Base-by-base conservation (phyloP, 2,113 vertebrate species). In the Cariama cristata region DNA sequence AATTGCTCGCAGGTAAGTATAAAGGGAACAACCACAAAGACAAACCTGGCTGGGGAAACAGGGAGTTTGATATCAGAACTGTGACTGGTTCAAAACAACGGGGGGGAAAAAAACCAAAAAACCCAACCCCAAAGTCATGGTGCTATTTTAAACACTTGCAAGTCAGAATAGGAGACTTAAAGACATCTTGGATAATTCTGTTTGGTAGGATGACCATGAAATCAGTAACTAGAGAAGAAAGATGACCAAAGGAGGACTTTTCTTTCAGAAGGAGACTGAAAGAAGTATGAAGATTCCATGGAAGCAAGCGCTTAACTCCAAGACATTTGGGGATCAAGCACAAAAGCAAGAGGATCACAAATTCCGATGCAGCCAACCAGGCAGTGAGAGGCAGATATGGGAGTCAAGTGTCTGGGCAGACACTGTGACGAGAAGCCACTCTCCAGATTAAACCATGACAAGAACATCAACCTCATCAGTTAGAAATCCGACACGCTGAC, bases 361-460 rank as follows among this genome's bases (percentile, higher is more conserved):
- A 45, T 27, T 73, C 58, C 2, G 4, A 44, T 13, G 27, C 33
- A 81, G 38, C 45, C 55, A 52, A 5, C 9, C 10, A 66, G 33
- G 62, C 62, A 75, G 33, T 5, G 15, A 58, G 55, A 64, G 14
- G 30, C 42, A 86, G n/a, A 22, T 28, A 32, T 2, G 11, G 40
- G 52, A 87, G 42, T 76, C 62, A 55, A 69, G 33, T 15, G 11
- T 23, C 60, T 62, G 42, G 53, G 74, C 49, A 58, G n/a, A 47
- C 18, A 52, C 30, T 33, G 14, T 1, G 0, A 80, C 0, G 0
- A 90, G 33, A 47, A 60, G 42, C 15, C 2, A 0, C 47, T 63
- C 45, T 59, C 79, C 52, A 73, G 32, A 67, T 69, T 38, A 81
- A 94, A 35, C 23, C 47, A 66, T 5, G 9, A 58, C 35, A 86